Percentiles rank a stretch among this genome's conserved stretches.
Conservation (phyloP, 1,140 invertebrate species). For the Orius insidiosus region DNA sequence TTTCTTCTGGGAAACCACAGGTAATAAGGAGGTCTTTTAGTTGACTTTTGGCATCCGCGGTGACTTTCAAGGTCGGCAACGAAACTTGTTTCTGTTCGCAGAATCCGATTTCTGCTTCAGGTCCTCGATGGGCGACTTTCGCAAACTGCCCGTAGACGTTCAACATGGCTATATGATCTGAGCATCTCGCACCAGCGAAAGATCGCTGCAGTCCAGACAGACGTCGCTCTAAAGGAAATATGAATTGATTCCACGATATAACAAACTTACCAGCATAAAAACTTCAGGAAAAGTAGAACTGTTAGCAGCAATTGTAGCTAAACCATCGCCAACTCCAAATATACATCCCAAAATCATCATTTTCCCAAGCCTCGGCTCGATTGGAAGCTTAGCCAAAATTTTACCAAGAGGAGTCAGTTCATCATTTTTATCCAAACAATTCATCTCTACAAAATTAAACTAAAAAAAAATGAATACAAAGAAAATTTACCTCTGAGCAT, state of each 20-base stretch:
- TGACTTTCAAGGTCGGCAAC: constrained; percentile 72
- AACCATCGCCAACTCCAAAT: constrained; percentile 70
- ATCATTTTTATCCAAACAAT: constrained; percentile 68
- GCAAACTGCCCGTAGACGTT: constrained; percentile 86
- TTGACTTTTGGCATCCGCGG: constrained; percentile 83
- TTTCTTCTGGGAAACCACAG: constrained; percentile 78
- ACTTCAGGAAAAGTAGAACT: constrained; percentile 29
- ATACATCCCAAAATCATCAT: constrained; percentile 85
- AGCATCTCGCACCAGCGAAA: constrained; percentile 68
- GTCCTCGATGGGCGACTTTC: constrained; percentile 51
- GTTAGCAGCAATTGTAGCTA: constrained; percentile 86
- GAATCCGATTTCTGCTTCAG: constrained; percentile 62
- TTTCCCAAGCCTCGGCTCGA: constrained; percentile 83
- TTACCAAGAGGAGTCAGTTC: constrained; percentile 76
- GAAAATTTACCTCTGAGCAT: constrained; percentile 30
- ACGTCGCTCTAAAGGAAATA: no score
- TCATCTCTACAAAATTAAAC: constrained; percentile 46
- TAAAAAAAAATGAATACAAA: constrained; percentile 1
- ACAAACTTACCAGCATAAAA: constrained; percentile 18
- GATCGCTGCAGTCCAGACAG: constrained; percentile 59
- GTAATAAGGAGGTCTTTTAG: constrained; percentile 65
- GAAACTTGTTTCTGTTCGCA: constrained; percentile 84
- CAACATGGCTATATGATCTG: constrained; percentile 89
- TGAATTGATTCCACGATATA: no score
- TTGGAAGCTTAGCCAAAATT: constrained; percentile 79